Evolutionary conservation across 2,797 vertebrate genomes (phyloP), one percentile per base, ranked within the genome.

Genomic region (Poeciliopsis infans): DNA sequence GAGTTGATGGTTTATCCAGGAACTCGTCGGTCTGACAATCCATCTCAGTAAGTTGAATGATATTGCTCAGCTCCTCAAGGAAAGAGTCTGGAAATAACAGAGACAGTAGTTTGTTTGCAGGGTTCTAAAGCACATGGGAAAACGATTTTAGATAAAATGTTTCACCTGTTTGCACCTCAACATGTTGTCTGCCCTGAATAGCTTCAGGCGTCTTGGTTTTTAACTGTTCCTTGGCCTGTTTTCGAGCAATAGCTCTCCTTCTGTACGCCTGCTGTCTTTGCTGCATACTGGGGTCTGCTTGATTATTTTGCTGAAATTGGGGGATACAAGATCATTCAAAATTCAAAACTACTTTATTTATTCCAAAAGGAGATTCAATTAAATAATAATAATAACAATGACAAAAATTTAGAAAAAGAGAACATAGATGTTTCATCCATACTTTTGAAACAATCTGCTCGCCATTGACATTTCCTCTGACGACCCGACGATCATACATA

Each of bases 21-120:
- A 99, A 98, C 0, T 93, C 94, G 83, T 99, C 98, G 33, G 98
- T 99, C 94, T 99, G 98, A 92, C 97, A 98, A 82, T 97, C 95
- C 64, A 85, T 88, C 66, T 97, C 96, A 74, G 87, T 85, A 46
- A 96, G 92, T 88, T 94, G 88, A 79, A 96, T 23, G 0, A 84
- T 82, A 68, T 97, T 95, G 85, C 94, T 95, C 90, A 99, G 93
- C 86, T 98, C 97, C 93, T 99, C 98, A 47, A 99, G 96, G 88
- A 98, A 99, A 68, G 96, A 87, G 57, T 99, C 98, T 99, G 89
- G 87, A 93, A 93, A 82, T 49, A 41, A 10, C 82, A 6, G 7
- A 7, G 2, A 10, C 31, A 39, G 12, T 16, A 5, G n/a, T 39
- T 70, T 45, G n/a, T n/a, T 45, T 28, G 2, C 68, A 28, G 5